Evolutionary conservation across 2,797 vertebrate species (phyloP), one percentile per base, ranked within the genome.

Genomic region (Pelodytes ibericus): DNA sequence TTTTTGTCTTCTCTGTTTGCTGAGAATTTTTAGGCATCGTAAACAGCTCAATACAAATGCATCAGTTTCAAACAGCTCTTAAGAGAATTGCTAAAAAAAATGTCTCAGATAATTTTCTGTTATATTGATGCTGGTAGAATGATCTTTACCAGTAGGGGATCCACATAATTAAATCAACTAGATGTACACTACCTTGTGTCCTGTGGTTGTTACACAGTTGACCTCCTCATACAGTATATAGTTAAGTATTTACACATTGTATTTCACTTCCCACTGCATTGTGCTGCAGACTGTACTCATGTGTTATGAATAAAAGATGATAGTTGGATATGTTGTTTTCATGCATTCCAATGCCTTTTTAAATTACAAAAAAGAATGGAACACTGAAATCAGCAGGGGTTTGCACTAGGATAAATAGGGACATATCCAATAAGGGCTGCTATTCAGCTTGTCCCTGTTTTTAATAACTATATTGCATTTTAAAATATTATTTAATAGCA

Each of bases 121-220:
- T 10, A 13, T 25, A 33, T 8, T 31, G 6, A 16, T 62, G 51
- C n/a, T n/a, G n/a, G n/a, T 5, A 68, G 56, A 47, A 15, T 10
- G 5, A 9, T 56, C 22, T 22, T 6, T 22, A n/a, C 6, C 51
- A 18, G n/a, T 3, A 56, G 22, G 51, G 1, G 8, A 3, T 39
- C 7, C n/a, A 25, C 36, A 67, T 68, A 68, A 75, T 75, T 66
- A 51, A 56, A 60, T 60, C 24, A 49, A 33, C 30, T 72, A 20
- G 33, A 25, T 74, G 51, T 33, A 26, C 36, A 31, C 20, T n/a
- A 13, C 59, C 20, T 1, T 16, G 13, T 57, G 57, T 30, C 60
- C 61, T 65, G 51, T 65, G 61, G 71, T 57, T 64, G 36, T 57
- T 64, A 73, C 61, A 65, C 41, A 31, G 22, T 63, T 20, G 20